Conservation (phyloP, 2,888 invertebrate genomes). For the Candidula unifasciata region DNA sequence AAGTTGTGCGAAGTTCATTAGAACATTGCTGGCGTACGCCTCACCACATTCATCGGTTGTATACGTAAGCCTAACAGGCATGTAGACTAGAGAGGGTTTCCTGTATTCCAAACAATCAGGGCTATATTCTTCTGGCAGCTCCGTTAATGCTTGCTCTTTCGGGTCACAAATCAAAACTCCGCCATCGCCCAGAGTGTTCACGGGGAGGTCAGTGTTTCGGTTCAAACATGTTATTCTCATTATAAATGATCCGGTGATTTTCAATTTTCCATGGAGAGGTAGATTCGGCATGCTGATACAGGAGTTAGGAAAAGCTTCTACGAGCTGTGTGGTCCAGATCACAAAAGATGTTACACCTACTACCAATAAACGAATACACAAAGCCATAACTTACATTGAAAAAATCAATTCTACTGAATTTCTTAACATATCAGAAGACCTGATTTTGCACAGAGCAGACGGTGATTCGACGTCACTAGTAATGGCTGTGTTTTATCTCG, state of each 20-base stretch:
- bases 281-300: not conserved
- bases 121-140: not conserved
- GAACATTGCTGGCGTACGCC: no score
- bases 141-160: not conserved
- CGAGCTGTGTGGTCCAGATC: not conserved
- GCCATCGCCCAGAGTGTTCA: slow-evolving; percentile 19
- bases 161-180: slow-evolving; percentile 19
- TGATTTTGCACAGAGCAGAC: no score
- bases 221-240: not conserved
- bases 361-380: not conserved
- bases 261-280: slow-evolving; percentile 2
- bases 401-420: no score
- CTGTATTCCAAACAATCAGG: slow-evolving; percentile 5
- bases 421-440: no score
- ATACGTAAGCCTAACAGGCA: not conserved
- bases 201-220: slow-evolving; percentile 1
- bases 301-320: not conserved
- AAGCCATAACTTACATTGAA: no score
- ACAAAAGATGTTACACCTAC: not conserved
- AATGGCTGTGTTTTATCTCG: no score
- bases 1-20: not conserved
- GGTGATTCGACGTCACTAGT: no score
- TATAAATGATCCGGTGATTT: not conserved
- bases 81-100: not conserved
- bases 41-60: not conserved